Base-by-base conservation (phyloP, 2,797 vertebrate species). In the Rhynchotus rufescens region DNA sequence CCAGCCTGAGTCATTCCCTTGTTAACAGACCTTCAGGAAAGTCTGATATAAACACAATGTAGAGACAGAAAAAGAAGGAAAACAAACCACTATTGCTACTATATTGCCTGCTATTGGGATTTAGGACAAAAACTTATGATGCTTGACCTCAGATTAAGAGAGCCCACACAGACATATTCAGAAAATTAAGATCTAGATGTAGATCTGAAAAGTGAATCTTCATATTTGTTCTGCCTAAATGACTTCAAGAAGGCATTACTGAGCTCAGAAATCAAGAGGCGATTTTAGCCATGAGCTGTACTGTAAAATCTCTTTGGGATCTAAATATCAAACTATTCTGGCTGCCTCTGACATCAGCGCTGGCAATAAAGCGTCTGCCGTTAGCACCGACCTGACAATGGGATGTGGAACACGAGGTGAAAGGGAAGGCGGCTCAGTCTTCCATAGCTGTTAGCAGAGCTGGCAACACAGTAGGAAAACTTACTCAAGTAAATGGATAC, bases 21-120 rank as follows among this genome's bases (percentile, higher is more conserved):
- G 23, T 80, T 84, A 92, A 74, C 40, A 84, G 69, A 68, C 61
- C 80, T 65, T 25, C 59, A 86, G 65, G 81, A 79, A 16, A 75
- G 62, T 80, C 75, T 89, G 10, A n/a, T 82, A 30, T n/a, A 9
- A 83, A 84, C 90, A 78, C 34, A 47, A 45, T 80, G n/a, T n/a
- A 64, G 10, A 57, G 62, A 83, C 22, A 80, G 81, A 82, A 94
- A 60, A 30, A 92, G 44, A 84, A 81, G 23, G 30, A 82, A 92
- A 92, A 62, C 32, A 84, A 92, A 64, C 10, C 61, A 64, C 25
- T 19, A 42, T 23, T 38, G 10, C 32, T 78, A 17, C 49, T 54
- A 7, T 47, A 75, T 82, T 56, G 72, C 38, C 45, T 69, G 17
- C 12, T 75, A 15, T 74, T 80, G 40, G 38, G 11, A 69, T 38